A percentile compares a stretch with the other conserved stretches of the same genome.
Evolutionary conservation across 2,797 vertebrate species (phyloP).

Genomic region (Artibeus jamaicensis): DNA sequence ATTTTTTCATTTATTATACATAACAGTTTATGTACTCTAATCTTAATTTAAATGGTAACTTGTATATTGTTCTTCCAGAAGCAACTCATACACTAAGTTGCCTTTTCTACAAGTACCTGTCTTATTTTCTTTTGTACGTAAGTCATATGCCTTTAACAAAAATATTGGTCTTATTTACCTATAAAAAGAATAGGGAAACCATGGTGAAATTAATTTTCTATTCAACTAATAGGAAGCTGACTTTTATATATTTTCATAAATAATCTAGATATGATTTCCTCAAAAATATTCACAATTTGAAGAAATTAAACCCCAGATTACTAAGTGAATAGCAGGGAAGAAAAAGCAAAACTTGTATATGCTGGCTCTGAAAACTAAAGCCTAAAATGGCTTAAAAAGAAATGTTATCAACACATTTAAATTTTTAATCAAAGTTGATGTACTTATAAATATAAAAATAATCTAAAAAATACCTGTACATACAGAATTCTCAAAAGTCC

Average conservation of each 20-base stretch:
- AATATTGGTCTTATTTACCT: background rate
- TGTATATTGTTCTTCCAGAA: background rate
- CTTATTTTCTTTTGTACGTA: background rate
- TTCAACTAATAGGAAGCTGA: background rate
- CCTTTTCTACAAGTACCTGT: background rate
- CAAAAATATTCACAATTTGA: conserved; percentile 12
- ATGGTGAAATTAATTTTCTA: background rate
- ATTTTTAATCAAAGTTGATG: conserved; percentile 20
- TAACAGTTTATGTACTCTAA: background rate
- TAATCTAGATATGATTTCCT: background rate
- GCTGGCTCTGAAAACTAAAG: background rate
- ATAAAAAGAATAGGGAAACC: background rate
- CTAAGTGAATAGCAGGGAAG: background rate
- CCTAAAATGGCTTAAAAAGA: conserved; percentile 1
- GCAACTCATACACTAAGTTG: background rate
- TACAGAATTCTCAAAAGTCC: conserved; percentile 9
- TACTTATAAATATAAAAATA: conserved; percentile 30
- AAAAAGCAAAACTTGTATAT: background rate
- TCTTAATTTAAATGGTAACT: conserved; percentile 47
- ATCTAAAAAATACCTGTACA: background rate
- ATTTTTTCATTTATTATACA: background rate
- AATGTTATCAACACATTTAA: background rate
- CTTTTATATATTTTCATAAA: background rate
- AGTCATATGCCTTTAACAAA: background rate
- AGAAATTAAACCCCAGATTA: background rate